Evolutionary conservation across 2,888 invertebrate genomes (phyloP).

Genomic region (Zygogramma bicolorata): DNA sequence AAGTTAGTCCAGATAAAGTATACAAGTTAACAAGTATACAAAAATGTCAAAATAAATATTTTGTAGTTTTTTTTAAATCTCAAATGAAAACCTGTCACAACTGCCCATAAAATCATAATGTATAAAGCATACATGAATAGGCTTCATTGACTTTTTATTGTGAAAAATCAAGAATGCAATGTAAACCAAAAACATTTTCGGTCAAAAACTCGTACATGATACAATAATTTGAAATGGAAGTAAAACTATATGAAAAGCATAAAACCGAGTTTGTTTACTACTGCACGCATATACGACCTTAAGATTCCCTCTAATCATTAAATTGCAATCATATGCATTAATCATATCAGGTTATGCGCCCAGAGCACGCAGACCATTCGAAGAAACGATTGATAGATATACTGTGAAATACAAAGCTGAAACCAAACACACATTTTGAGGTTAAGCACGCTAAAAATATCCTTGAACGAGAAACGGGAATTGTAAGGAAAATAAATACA

Average conservation of each 20-base stretch:
- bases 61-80: conserved; percentile 2
- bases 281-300: conserved; percentile 10
- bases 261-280: conserved; percentile 12
- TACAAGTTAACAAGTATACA: background rate
- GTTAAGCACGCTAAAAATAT: too few relatives aligned
- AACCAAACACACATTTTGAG: too few relatives aligned
- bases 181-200: conserved; percentile 12
- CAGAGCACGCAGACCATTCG: too few relatives aligned
- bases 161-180: conserved; percentile 1
- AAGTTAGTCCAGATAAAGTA: background rate
- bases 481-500: too few relatives aligned
- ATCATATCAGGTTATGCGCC: too few relatives aligned
- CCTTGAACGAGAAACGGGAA: too few relatives aligned
- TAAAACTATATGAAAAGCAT: conserved; percentile 6
- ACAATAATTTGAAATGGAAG: conserved; percentile 6
- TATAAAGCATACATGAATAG: conserved; percentile 9
- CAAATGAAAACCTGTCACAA: conserved; percentile 11
- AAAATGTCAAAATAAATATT: background rate
- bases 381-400: too few relatives aligned
- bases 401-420: too few relatives aligned
- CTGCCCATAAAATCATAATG: conserved; percentile 12
- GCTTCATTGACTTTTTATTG: conserved; percentile 8
- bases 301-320: conserved; percentile 7
- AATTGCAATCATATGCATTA: too few relatives aligned
- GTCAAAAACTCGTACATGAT: conserved; percentile 6